Percentiles rank a stretch among this genome's conserved stretches.
These are phyloP conservation scores for Anas georgica DNA, from an alignment of 2,797 vertebrate species.

Conservation along the genomic window DNA sequence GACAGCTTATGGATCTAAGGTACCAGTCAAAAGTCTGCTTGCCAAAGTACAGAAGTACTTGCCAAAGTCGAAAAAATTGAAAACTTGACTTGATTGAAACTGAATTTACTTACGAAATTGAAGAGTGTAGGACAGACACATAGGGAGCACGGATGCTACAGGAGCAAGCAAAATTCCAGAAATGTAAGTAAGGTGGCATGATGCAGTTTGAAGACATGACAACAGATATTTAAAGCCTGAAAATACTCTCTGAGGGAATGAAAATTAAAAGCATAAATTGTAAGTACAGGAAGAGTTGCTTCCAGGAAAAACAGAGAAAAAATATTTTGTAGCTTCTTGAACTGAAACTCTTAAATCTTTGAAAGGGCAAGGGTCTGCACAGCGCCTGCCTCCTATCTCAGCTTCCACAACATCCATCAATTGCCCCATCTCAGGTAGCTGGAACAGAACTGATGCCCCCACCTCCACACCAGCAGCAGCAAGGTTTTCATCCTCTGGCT, in stretches of 20 bases:
- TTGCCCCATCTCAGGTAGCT: neutral
- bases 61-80: neutral
- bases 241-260: neutral
- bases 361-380: neutral
- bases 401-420: neutral
- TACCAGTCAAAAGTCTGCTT: neutral
- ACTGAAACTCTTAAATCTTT: neutral
- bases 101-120: neutral
- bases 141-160: neutral
- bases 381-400: neutral
- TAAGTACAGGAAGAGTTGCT: neutral
- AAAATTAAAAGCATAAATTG: neutral
- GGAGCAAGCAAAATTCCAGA: neutral
- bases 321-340: neutral
- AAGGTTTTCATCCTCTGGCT: neutral
- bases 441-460: neutral
- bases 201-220: neutral
- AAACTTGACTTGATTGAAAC: neutral
- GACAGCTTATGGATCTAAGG: neutral
- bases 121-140: neutral
- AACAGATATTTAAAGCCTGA: neutral
- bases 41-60: neutral
- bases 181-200: neutral
- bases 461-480: rapidly evolving
- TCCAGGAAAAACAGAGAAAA: neutral